These are phyloP conservation scores for Ichneumoninae sp. DNA, from an alignment of 2,888 invertebrate genomes.

Conservation along the genomic window DNA sequence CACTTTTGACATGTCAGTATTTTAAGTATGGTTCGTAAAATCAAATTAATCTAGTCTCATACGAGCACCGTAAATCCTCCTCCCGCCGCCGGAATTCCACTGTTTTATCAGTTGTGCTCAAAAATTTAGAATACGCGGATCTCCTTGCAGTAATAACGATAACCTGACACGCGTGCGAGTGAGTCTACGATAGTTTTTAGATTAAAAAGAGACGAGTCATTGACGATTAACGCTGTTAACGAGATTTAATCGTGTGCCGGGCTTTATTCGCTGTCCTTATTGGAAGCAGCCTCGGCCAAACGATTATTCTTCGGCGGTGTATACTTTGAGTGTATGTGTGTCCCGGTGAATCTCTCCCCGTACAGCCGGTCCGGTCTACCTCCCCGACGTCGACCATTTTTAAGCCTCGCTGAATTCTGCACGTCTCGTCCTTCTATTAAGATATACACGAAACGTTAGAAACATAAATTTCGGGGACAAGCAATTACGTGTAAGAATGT, in stretches of 20 bases:
- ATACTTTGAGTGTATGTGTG: conserved; percentile 10
- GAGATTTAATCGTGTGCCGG: conserved; percentile 36
- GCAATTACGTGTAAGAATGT: conserved; percentile 16
- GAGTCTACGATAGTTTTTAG: conserved; percentile 8
- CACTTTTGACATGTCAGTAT: conserved; percentile 81
- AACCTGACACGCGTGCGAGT: conserved; percentile 1
- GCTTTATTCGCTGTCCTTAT: conserved; percentile 58
- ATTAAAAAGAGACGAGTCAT: not conserved
- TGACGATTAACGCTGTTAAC: conserved; percentile 24
- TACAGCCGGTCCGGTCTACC: conserved; percentile 33
- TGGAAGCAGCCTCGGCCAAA: conserved; percentile 47
- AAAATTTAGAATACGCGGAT: conserved; percentile 53
- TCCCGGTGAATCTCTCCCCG: conserved; percentile 45
- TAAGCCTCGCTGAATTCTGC: conserved; percentile 5
- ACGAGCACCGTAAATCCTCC: conserved; percentile 77
- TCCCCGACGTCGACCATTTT: conserved; percentile 38
- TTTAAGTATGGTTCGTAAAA: conserved; percentile 82
- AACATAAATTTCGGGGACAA: not conserved
- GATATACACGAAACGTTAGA: not conserved
- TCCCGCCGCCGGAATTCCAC: conserved; percentile 20
- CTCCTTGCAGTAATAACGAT: conserved; percentile 14
- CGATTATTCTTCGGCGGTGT: conserved; percentile 28
- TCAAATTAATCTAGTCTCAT: conserved; percentile 84
- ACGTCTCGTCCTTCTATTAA: conserved; percentile 4
- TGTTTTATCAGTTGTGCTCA: conserved; percentile 61